Evolutionary conservation across 2,797 vertebrate species (phyloP).

Genomic region (Sebastes kiyomatsui): DNA sequence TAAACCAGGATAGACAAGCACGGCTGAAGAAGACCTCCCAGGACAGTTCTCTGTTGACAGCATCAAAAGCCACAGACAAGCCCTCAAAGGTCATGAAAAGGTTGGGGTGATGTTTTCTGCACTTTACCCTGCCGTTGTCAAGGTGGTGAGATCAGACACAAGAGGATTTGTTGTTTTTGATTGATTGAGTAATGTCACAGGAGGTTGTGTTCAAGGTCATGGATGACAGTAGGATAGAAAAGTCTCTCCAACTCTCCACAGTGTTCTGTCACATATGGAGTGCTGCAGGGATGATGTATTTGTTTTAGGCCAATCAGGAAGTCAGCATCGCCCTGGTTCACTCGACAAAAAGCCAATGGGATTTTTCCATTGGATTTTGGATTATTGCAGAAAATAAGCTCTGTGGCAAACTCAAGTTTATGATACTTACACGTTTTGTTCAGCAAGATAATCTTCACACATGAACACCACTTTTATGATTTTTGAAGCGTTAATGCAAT

Average conservation of each 20-base stretch:
- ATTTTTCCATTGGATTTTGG: no score
- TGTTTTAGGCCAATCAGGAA: no score
- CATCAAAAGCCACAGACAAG: constrained; percentile 56
- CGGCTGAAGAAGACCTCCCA: constrained; percentile 49
- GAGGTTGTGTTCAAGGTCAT: constrained; percentile 27
- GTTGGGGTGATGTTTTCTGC: constrained; percentile 31
- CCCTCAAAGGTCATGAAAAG: constrained; percentile 55
- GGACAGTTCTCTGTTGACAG: constrained; percentile 57
- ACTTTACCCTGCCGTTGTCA: constrained; percentile 34
- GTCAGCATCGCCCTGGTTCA: no score
- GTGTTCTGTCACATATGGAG: not conserved
- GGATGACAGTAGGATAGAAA: not conserved
- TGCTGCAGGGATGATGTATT: no score
- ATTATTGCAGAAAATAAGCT: no score
- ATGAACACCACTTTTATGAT: no score
- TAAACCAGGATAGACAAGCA: constrained; percentile 46
- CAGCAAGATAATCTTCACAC: no score
- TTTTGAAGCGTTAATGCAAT: no score
- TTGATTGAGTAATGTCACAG: constrained; percentile 27
- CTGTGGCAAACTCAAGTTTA: no score
- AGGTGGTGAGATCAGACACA: constrained; percentile 15
- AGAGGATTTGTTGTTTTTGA: constrained; percentile 33
- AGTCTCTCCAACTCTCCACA: not conserved
- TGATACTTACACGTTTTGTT: no score
- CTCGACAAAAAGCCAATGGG: no score